phyloP scores from a whole-genome alignment of 2,797 vertebrate species.

The Amblyopsis hoosieri region DNA sequence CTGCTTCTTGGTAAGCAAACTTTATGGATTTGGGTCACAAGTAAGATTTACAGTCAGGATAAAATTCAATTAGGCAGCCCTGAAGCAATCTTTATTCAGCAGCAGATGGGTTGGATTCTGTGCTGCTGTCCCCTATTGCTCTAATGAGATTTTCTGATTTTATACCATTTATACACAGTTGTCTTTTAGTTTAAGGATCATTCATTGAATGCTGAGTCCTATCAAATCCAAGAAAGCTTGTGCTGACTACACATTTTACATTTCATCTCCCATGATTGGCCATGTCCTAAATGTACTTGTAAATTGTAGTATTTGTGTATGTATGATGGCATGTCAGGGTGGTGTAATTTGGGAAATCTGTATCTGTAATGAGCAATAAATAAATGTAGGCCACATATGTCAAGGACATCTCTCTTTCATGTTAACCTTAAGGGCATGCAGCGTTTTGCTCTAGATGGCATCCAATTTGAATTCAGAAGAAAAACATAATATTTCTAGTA shows the following conservation, averaged over 20 bases:
- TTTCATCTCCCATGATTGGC: constrained; percentile 48
- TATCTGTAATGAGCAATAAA: constrained; percentile 52
- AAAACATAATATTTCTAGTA: background rate
- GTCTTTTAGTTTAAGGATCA: constrained; percentile 53
- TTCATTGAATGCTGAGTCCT: constrained; percentile 63
- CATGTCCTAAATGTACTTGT: constrained; percentile 58
- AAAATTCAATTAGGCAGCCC: constrained; percentile 71
- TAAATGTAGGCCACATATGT: constrained; percentile 34
- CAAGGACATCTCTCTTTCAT: constrained; percentile 55
- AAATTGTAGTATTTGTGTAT: constrained; percentile 41
- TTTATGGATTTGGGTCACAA: constrained; percentile 69
- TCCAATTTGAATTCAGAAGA: constrained; percentile 45
- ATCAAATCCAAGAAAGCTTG: constrained; percentile 56
- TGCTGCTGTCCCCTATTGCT: constrained; percentile 57
- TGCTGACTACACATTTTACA: constrained; percentile 60
- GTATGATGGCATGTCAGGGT: constrained; percentile 42
- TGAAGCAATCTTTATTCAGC: constrained; percentile 57
- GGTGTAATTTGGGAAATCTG: constrained; percentile 22
- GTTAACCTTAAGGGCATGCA: constrained; percentile 43
- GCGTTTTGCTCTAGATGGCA: constrained; percentile 59
- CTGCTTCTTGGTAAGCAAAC: constrained; percentile 51
- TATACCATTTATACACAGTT: constrained; percentile 53
- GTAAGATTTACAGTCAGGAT: constrained; percentile 59
- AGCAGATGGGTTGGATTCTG: constrained; percentile 62
- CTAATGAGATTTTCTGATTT: constrained; percentile 69